phyloP scores from a whole-genome alignment of 2,113 vertebrate genomes.

The Chlorodrepanis virens region DNA sequence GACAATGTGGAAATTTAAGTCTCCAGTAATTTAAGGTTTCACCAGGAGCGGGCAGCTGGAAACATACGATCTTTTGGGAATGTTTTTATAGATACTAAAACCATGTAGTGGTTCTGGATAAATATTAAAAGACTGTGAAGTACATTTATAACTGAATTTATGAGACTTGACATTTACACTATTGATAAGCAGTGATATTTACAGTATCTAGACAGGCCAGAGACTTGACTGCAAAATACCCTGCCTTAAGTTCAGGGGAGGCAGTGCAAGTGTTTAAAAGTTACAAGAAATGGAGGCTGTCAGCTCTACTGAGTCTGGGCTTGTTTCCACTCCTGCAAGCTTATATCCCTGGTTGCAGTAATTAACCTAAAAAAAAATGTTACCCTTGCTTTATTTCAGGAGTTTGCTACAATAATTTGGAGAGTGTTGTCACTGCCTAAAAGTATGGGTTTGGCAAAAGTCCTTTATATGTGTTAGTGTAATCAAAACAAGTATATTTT shows the following conservation, averaged over 20 bases:
- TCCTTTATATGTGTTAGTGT: neutral
- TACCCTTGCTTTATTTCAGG: neutral
- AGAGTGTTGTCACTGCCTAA: neutral
- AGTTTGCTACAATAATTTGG: neutral
- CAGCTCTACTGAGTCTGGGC: neutral
- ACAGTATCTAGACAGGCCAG: neutral
- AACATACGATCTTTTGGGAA: neutral
- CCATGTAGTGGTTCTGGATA: neutral
- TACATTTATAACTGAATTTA: neutral
- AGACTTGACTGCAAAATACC: neutral
- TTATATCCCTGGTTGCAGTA: neutral
- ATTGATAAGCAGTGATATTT: neutral
- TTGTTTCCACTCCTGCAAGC: neutral
- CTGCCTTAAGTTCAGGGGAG: neutral
- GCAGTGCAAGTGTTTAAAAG: neutral
- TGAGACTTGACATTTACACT: neutral
- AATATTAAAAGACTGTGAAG: neutral
- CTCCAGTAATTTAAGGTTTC: neutral
- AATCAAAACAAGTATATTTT: neutral
- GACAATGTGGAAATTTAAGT: neutral
- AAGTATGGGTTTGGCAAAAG: neutral
- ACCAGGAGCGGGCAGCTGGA: neutral
- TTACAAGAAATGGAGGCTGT: rapidly evolving
- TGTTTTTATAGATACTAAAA: neutral
- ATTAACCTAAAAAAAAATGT: neutral